phyloP scores from a whole-genome alignment of 92 coral and sea anemone genomes.

The Heliopora coerulea region DNA sequence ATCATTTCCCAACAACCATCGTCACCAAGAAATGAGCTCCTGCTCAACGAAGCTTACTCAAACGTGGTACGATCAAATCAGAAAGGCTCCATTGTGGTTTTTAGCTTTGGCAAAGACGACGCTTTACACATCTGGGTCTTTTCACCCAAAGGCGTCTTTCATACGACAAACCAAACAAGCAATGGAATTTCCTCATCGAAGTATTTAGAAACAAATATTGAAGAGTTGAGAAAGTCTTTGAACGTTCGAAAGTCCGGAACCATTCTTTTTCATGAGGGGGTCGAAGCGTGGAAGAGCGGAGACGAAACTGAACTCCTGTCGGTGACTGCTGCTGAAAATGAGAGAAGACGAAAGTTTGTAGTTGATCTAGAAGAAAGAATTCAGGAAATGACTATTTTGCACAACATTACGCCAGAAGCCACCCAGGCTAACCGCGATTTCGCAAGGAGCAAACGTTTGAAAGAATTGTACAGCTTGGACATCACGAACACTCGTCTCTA shows the following conservation, averaged over 20 bases:
- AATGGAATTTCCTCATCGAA: not conserved
- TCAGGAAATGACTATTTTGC: too few species aligned
- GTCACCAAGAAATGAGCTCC: not conserved
- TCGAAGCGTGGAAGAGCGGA: too few species aligned
- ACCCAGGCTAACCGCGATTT: too few species aligned
- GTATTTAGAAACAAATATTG: not conserved
- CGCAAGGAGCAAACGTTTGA: not conserved
- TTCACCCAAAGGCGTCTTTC: not conserved
- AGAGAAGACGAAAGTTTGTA: too few species aligned
- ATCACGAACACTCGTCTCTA: not conserved
- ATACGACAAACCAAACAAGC: not conserved
- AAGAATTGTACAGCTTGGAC: not conserved
- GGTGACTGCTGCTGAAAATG: too few species aligned
- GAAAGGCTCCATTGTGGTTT: not conserved
- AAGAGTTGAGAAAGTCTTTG: not conserved
- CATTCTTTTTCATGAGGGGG: too few species aligned
- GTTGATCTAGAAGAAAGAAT: too few species aligned
- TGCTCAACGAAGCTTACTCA: not conserved
- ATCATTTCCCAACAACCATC: not conserved
- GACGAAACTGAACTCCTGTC: too few species aligned
- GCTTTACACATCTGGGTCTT: conserved; percentile 3
- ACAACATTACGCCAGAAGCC: too few species aligned
- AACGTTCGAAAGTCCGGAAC: too few species aligned
- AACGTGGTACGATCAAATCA: not conserved
- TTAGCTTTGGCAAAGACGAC: not conserved